These are phyloP conservation scores for Tiliacea aurago DNA, from an alignment of 2,888 invertebrate species.

Conservation along the genomic window DNA sequence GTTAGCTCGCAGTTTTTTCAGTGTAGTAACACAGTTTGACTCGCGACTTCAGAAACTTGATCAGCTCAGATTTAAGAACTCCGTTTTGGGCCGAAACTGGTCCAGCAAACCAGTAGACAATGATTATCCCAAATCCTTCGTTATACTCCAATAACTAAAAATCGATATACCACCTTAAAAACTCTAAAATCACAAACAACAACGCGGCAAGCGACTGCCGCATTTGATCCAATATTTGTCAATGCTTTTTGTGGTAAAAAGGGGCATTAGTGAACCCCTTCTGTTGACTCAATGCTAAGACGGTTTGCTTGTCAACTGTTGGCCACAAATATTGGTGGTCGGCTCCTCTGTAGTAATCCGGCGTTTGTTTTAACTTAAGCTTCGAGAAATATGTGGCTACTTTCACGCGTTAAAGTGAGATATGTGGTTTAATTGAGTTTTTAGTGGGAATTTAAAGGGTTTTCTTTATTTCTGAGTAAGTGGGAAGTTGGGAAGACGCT, in stretches of 20 bases:
- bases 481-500: neutral
- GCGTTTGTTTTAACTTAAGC: slow-evolving; percentile 63
- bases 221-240: slow-evolving; percentile 83
- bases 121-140: slow-evolving; percentile 6
- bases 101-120: slow-evolving; percentile 5
- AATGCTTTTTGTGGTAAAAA: slow-evolving; percentile 89
- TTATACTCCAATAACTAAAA: slow-evolving; percentile 58
- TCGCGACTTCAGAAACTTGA: neutral
- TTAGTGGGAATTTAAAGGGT: slow-evolving; percentile 7
- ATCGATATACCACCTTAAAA: slow-evolving; percentile 45
- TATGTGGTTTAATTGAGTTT: slow-evolving; percentile 48
- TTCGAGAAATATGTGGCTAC: slow-evolving; percentile 58
- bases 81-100: neutral
- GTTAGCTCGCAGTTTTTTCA: no score
- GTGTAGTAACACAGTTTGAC: neutral
- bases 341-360: slow-evolving; percentile 86
- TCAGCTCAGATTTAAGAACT: neutral
- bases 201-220: slow-evolving; percentile 68
- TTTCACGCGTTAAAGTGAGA: slow-evolving; percentile 61
- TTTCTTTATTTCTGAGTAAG: neutral
- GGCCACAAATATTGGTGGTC: slow-evolving; percentile 85
- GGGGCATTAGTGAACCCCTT: slow-evolving; percentile 90
- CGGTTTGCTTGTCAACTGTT: slow-evolving; percentile 89
- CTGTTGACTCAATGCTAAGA: slow-evolving; percentile 87
- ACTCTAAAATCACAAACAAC: slow-evolving; percentile 62